These are phyloP conservation scores for Coenonympha glycerion DNA, from an alignment of 2,888 invertebrate species.

Conservation along the genomic window DNA sequence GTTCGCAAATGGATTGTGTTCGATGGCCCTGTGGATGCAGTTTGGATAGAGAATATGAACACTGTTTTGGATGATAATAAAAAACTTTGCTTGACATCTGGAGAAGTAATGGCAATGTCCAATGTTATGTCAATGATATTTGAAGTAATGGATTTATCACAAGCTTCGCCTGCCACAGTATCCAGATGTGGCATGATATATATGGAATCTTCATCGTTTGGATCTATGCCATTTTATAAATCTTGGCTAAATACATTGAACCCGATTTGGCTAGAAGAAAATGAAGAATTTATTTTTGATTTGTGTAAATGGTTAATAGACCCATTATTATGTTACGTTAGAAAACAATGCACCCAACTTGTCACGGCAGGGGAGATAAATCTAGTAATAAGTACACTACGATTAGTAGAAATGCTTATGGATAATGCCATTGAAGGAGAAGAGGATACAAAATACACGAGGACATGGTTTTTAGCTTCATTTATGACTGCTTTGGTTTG, in stretches of 20 bases:
- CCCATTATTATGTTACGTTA: constrained; percentile 82
- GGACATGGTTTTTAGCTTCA: constrained; percentile 84
- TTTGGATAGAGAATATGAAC: constrained; percentile 94
- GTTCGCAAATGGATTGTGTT: constrained; percentile 94
- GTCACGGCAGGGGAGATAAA: constrained; percentile 83
- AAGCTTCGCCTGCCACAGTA: constrained; percentile 91
- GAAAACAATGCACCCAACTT: constrained; percentile 80
- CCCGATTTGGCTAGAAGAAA: constrained; percentile 79
- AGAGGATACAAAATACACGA: constrained; percentile 81
- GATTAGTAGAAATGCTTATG: constrained; percentile 85
- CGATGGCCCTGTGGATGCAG: constrained; percentile 92
- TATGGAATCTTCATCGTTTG: constrained; percentile 88
- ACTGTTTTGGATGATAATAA: constrained; percentile 92
- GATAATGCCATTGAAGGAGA: constrained; percentile 81
- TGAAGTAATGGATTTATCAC: constrained; percentile 89
- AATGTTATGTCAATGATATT: constrained; percentile 90
- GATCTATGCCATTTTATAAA: constrained; percentile 86
- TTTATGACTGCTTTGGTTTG: constrained; percentile 85
- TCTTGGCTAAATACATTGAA: constrained; percentile 85
- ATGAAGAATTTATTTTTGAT: constrained; percentile 75
- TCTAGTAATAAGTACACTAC: constrained; percentile 81
- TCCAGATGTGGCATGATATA: constrained; percentile 94
- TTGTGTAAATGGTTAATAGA: constrained; percentile 87
- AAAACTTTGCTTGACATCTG: constrained; percentile 89
- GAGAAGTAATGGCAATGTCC: constrained; percentile 90